These are phyloP conservation scores for Doryteuthis pealeii DNA, from an alignment of 1,140 invertebrate species.

Conservation along the genomic window DNA sequence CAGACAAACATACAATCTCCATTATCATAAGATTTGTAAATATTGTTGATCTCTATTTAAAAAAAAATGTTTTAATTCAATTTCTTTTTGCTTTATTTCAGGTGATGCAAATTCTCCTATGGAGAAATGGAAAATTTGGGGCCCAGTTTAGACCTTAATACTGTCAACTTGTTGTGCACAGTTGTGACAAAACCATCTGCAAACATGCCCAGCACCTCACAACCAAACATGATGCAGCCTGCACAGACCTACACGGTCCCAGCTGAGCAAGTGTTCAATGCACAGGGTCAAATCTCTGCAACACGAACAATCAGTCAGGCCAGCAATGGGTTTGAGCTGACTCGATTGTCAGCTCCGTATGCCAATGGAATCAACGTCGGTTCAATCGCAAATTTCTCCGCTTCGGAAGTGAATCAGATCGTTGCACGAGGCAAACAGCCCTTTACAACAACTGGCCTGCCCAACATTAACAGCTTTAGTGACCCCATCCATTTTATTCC, in stretches of 20 bases:
- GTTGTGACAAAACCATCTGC: background rate
- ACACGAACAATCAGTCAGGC: background rate
- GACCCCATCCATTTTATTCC: conserved; percentile 7
- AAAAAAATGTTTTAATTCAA: no score
- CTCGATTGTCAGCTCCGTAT: conserved; percentile 13
- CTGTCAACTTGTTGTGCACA: background rate
- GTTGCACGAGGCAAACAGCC: conserved; percentile 1
- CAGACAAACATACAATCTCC: no score
- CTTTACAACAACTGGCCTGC: background rate
- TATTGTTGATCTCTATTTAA: no score
- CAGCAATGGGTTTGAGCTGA: conserved; percentile 20
- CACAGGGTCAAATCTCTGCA: background rate
- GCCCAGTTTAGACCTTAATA: background rate
- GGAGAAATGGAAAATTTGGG: conserved; percentile 11
- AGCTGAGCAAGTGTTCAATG: background rate
- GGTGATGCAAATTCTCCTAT: background rate
- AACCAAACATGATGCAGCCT: conserved; percentile 1
- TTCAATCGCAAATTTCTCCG: background rate
- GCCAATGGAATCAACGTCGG: conserved; percentile 1
- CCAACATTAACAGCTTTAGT: conserved; percentile 9
- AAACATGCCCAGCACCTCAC: conserved; percentile 1
- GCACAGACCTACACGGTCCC: background rate
- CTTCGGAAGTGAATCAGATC: conserved; percentile 1
- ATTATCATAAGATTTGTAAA: no score
- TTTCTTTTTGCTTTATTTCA: conserved; percentile 9